These are phyloP conservation scores for Archips xylosteana DNA, from an alignment of 2,888 invertebrate genomes.

Conservation along the genomic window DNA sequence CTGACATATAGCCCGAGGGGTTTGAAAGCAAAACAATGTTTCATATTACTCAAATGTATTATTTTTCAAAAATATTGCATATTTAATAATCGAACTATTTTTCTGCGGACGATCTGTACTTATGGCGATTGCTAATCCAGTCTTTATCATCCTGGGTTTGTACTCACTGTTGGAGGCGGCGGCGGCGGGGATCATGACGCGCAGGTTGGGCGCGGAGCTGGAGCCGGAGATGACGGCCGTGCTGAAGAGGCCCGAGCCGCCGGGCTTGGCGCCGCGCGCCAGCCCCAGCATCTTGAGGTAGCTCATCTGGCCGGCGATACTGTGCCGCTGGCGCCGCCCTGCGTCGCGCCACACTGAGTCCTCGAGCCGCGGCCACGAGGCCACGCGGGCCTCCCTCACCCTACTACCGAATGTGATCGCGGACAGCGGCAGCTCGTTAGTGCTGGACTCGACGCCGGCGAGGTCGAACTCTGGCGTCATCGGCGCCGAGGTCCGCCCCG, in stretches of 20 bases:
- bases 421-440: slow-evolving; percentile 89
- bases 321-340: slow-evolving; percentile 96
- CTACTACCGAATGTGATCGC: slow-evolving; percentile 78
- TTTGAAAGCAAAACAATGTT: no score
- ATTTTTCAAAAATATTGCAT: no score
- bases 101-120: no score
- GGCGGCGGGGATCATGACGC: slow-evolving; percentile 93
- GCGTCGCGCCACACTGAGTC: slow-evolving; percentile 70
- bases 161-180: slow-evolving; percentile 91
- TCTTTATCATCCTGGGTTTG: no score
- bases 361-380: slow-evolving; percentile 60
- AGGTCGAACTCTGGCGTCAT: slow-evolving; percentile 59
- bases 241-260: slow-evolving; percentile 95
- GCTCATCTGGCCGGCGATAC: slow-evolving; percentile 98
- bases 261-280: slow-evolving; percentile 85
- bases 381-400: slow-evolving; percentile 58
- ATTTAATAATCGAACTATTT: no score
- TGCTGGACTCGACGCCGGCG: slow-evolving; percentile 85
- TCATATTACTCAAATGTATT: no score
- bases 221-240: slow-evolving; percentile 98
- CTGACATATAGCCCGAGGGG: no score
- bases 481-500: slow-evolving; percentile 52
- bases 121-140: no score
- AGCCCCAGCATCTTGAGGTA: slow-evolving; percentile 96
- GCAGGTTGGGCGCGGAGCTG: slow-evolving; percentile 95